These are phyloP conservation scores for Aphelocoma californica DNA, from an alignment of 2,797 vertebrate genomes.

Conservation along the genomic window DNA sequence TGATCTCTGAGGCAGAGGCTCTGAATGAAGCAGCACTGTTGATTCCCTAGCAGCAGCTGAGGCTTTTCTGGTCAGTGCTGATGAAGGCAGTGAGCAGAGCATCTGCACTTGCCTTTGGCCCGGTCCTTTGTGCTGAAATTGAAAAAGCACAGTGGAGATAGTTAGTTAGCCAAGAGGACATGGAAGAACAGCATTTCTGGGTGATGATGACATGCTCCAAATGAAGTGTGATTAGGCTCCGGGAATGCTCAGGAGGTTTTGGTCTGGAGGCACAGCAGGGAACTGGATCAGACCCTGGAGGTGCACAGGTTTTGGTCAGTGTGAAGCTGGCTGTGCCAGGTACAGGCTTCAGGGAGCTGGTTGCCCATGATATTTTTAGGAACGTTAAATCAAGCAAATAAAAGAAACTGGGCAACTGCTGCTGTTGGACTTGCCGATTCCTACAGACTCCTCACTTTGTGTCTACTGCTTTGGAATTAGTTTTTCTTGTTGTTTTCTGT, in stretches of 20 bases:
- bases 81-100: not conserved
- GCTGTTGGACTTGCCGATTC: not conserved
- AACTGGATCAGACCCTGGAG: not conserved
- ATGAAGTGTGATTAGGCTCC: not conserved
- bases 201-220: not conserved
- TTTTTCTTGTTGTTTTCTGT: not conserved
- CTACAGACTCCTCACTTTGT: not conserved
- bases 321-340: not conserved
- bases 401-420: not conserved
- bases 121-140: rapidly evolving
- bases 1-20: not conserved
- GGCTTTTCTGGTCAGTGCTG: not conserved
- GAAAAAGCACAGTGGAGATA: not conserved
- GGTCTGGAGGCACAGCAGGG: not conserved
- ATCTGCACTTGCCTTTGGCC: not conserved
- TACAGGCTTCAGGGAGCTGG: not conserved
- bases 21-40: not conserved
- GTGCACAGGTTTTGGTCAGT: not conserved
- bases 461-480: not conserved
- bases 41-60: not conserved
- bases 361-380: not conserved
- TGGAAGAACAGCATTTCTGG: not conserved
- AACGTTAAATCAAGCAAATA: not conserved
- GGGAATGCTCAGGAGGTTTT: not conserved
- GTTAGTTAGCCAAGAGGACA: not conserved